Evolutionary conservation across 2,888 invertebrate genomes (phyloP), one percentile per base, ranked within the genome.

Genomic region (Arrhopalites spinosus): DNA sequence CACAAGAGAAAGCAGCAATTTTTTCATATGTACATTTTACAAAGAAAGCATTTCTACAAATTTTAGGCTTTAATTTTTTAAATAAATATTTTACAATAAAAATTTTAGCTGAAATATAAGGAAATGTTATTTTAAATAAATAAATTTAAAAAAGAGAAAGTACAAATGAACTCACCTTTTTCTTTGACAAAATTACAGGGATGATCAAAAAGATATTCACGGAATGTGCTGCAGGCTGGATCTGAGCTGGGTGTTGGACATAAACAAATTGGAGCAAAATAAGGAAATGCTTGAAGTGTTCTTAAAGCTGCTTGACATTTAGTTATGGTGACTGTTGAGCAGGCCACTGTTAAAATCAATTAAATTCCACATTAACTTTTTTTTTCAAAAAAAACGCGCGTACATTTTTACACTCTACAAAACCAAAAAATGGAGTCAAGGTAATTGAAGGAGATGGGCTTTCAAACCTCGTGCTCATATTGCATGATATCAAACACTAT

Each of bases 171-270:
- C 88, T 87, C 86, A 95, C 95, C 95, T 90, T 94, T 94, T 87
- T 93, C 93, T 85, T 91, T 89, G 83, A 94, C 94, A 86, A 93
- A 93, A 84, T 93, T 92, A 88, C 95, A 95, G 79, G 95, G 95
- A 88, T 95, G 95, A 87, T 95, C 95, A 87, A 95, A 95, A 83
- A 95, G 90, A 87, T 94, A 95, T 88, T 94, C 94, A 85, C 93
- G 91, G 89, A 95, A 95, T 85, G 93, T 92, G 88, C 59, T 95
- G 87, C 95, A 95, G 85, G 94, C 94, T 79, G 93, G 94, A 86
- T 95, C 95, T 85, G 93, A 91, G 87, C 92, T 92, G 59, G 94
- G 94, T 85, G 95, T 94, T 83, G 92, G 90, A 88, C 95, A 95
- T 85, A 95, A 90, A 86, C 95, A 95, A 83, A 95, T 95, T 84